Base-by-base conservation (phyloP, 2,113 vertebrate species). In the Rynchops niger region DNA sequence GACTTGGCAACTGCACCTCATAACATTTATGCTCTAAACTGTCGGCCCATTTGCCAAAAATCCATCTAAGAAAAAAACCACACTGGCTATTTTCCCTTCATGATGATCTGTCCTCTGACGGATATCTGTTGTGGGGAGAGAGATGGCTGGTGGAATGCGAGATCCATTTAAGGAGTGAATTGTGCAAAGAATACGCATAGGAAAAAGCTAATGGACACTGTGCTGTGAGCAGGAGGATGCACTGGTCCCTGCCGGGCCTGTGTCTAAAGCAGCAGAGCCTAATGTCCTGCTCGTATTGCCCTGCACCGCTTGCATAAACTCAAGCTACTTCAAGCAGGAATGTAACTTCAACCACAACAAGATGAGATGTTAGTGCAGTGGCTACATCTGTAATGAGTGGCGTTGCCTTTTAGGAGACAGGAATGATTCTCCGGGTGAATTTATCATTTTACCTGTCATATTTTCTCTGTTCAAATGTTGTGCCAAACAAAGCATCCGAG, bases 81-180 rank as follows among this genome's bases (percentile, higher is more conserved):
- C 22, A 22, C 56, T 82, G 92, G 63, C 65, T 97, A 15, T 81
- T 95, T 78, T 94, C 78, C 43, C 40, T 61, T 26, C 15, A 2
- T 40, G 80, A 93, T 2, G 49, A 38, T 93, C 32, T 11, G 47
- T 56, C 11, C 53, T 90, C 77, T 96, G 72, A 82, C 0, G 6
- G 81, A 10, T 82, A 81, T 82, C 79, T 89, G 78, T 20, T 52
- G 70, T 27, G 73, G 53, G 40, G 12, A 93, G 40, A n/a, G n/a
- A 91, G 43, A 56, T 26, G 78, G 63, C 22, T 79, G 70, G 27
- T 84, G 66, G 59, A 90, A 95, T 11, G 15, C 38, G 34, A 93
- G 93, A 77, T 50, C 88, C 92, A 81, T 94, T 89, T 93, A 93
- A 94, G 91, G 90, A 95, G 25, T 9, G 59, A 96, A 83, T 62